These are phyloP conservation scores for Kryptolebias ocellatus DNA, from an alignment of 2,797 vertebrate genomes.

Conservation along the genomic window DNA sequence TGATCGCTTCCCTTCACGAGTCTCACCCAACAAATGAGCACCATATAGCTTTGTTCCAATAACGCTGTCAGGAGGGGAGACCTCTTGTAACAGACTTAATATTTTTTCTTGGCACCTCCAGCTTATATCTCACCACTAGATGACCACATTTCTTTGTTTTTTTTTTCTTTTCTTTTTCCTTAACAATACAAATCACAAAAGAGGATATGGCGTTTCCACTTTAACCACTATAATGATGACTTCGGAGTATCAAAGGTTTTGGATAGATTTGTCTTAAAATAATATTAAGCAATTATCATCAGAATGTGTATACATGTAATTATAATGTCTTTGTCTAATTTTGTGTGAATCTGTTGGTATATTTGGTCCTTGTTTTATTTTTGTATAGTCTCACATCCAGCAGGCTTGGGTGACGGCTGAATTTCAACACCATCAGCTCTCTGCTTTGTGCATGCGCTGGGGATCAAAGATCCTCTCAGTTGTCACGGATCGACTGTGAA, in stretches of 20 bases:
- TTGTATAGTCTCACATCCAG: not conserved
- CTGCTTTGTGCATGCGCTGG: not conserved
- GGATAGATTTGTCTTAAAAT: not conserved
- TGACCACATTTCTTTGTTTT: constrained; percentile 49
- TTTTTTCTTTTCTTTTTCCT: constrained; percentile 41
- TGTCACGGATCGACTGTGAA: constrained; percentile 10
- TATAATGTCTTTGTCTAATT: not conserved
- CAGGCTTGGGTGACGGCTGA: not conserved
- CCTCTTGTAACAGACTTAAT: constrained; percentile 26
- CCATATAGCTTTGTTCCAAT: constrained; percentile 29
- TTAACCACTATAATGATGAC: constrained; percentile 34
- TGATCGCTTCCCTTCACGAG: constrained; percentile 46
- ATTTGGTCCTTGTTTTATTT: not conserved
- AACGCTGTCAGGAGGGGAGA: constrained; percentile 26
- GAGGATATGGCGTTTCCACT: constrained; percentile 44
- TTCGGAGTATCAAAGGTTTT: constrained; percentile 8
- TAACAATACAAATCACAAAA: constrained; percentile 37
- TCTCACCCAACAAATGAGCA: constrained; percentile 41
- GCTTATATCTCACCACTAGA: constrained; percentile 35
- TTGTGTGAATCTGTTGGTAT: not conserved
- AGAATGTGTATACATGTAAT: not conserved
- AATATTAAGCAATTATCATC: not conserved
- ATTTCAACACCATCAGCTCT: constrained; percentile 4
- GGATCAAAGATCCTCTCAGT: constrained; percentile 28
- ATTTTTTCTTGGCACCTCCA: constrained; percentile 30